Evolutionary conservation across 2,797 vertebrate species (phyloP).

Genomic region (Nyctalus aviator): DNA sequence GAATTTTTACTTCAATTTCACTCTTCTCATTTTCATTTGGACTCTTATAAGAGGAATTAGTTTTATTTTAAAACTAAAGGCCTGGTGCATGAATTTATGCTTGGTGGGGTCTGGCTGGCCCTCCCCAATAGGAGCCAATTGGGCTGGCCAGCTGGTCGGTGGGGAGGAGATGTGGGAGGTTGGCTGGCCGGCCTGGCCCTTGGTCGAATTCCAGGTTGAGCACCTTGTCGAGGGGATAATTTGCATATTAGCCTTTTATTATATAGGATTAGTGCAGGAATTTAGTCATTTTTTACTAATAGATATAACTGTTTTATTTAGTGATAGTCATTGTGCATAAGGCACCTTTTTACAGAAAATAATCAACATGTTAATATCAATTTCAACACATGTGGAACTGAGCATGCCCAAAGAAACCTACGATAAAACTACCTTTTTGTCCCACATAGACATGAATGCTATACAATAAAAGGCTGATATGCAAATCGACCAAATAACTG

Average conservation of each 20-base stretch:
- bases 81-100: too few relatives aligned
- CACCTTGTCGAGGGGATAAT: too few relatives aligned
- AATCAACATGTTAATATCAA: background rate
- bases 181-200: too few relatives aligned
- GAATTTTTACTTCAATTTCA: conserved; percentile 33
- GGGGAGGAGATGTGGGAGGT: too few relatives aligned
- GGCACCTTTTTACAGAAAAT: background rate
- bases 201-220: too few relatives aligned
- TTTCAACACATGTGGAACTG: background rate
- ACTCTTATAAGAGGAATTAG: background rate
- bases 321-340: background rate
- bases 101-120: too few relatives aligned
- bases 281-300: background rate
- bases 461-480: background rate
- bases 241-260: too few relatives aligned
- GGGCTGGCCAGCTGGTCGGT: too few relatives aligned
- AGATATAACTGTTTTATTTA: background rate
- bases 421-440: conserved; percentile 1
- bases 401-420: background rate
- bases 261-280: background rate
- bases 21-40: conserved; percentile 52
- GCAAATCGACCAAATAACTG: too few relatives aligned
- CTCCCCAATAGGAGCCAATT: too few relatives aligned
- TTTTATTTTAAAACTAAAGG: conserved; percentile 32
- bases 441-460: background rate